Conservation (phyloP, 2,888 invertebrate species). For the Acrocyrtus sp. region DNA sequence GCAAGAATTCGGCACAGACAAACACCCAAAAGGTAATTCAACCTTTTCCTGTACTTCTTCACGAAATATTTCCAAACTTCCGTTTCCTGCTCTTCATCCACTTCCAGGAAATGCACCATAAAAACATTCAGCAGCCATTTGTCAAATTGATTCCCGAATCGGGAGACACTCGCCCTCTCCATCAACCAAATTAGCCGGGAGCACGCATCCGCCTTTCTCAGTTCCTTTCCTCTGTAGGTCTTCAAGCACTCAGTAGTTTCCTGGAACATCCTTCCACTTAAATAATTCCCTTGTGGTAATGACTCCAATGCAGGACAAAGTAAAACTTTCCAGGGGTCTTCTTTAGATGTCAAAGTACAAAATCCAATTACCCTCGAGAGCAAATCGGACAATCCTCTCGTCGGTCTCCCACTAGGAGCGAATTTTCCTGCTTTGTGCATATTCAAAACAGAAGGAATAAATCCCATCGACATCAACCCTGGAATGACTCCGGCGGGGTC, state of each 20-base stretch:
- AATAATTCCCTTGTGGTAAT: conserved; percentile 47
- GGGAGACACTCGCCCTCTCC: conserved; percentile 48
- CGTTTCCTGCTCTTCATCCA: conserved; percentile 55
- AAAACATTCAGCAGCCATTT: conserved; percentile 61
- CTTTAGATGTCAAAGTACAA: conserved; percentile 57
- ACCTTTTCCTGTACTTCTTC: conserved; percentile 57
- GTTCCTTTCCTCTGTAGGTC: conserved; percentile 44
- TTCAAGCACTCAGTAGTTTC: conserved; percentile 56
- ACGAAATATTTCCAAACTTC: conserved; percentile 61
- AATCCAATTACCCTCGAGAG: conserved; percentile 53
- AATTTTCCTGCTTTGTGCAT: conserved; percentile 21
- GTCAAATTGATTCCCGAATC: conserved; percentile 59
- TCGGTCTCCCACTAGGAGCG: conserved; percentile 1
- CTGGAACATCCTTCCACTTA: conserved; percentile 57
- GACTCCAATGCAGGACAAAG: conserved; percentile 61
- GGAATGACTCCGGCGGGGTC: conserved; percentile 54
- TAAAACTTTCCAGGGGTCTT: conserved; percentile 59
- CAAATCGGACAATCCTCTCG: conserved; percentile 51
- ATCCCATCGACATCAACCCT: conserved; percentile 58
- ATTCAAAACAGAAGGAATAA: conserved; percentile 58
- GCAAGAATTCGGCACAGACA: conserved; percentile 58
- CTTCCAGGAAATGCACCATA: conserved; percentile 58
- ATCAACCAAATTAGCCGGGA: conserved; percentile 58
- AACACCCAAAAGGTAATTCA: conserved; percentile 58
- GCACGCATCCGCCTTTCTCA: conserved; percentile 54